Evolutionary conservation across 1,140 invertebrate genomes (phyloP).

Genomic region (Homalodisca vitripennis): DNA sequence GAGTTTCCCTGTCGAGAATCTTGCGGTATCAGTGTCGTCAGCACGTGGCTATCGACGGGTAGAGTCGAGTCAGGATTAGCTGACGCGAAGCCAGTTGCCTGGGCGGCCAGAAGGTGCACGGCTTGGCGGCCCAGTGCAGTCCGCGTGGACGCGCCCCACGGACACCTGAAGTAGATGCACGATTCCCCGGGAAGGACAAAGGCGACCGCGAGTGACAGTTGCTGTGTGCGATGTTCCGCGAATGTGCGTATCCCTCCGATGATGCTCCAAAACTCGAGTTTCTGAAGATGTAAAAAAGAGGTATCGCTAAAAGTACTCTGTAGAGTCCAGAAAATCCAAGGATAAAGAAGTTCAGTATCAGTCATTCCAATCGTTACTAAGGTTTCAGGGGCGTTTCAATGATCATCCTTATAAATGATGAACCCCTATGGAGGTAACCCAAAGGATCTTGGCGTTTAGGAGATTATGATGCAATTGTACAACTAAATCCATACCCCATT

Average conservation of each 20-base stretch:
- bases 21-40: neutral
- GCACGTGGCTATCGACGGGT: constrained; percentile 17
- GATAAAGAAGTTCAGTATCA: no score
- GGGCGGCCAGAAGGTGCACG: constrained; percentile 50
- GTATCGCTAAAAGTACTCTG: no score
- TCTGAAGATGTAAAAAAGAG: no score
- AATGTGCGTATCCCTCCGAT: constrained; percentile 52
- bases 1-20: constrained; percentile 21
- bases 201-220: constrained; percentile 49
- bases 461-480: no score
- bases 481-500: no score
- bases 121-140: constrained; percentile 51
- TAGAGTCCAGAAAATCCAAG: no score
- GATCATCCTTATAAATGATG: no score
- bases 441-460: no score
- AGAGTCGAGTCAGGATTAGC: neutral
- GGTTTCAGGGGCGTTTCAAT: no score
- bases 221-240: constrained; percentile 48
- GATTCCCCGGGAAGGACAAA: constrained; percentile 45
- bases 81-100: constrained; percentile 48
- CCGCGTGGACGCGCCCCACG: constrained; percentile 47
- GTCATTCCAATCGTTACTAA: no score
- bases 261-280: constrained; percentile 49
- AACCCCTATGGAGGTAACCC: no score
- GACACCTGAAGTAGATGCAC: constrained; percentile 47